Conservation (phyloP, 23 tunicate species). For the Botrylloides violaceus region DNA sequence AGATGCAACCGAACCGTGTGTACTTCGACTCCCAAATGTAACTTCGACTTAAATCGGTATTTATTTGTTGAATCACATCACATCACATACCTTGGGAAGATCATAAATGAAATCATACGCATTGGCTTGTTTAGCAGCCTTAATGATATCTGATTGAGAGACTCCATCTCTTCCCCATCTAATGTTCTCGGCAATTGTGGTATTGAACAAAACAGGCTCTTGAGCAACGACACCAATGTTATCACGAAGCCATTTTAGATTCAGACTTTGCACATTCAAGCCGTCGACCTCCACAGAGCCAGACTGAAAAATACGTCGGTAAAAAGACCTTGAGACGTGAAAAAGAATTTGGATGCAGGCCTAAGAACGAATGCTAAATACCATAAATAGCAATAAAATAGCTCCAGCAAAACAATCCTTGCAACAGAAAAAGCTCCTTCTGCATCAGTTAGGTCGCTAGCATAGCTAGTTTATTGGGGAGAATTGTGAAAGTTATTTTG, state of each 20-base stretch:
- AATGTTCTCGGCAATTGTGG: constrained; percentile 81
- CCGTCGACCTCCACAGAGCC: constrained; percentile 54
- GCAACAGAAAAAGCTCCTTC: too few relatives aligned
- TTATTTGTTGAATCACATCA: neutral
- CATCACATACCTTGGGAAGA: constrained; percentile 50
- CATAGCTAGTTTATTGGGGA: too few relatives aligned
- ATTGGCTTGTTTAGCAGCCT: constrained; percentile 96
- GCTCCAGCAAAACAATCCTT: too few relatives aligned
- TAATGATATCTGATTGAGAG: constrained; percentile 48
- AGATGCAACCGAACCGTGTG: too few relatives aligned
- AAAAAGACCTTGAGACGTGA: too few relatives aligned
- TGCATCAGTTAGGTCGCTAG: too few relatives aligned
- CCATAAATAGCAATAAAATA: too few relatives aligned
- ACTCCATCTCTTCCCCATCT: constrained; percentile 97
- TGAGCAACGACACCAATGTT: constrained; percentile 88
- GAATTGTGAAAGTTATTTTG: too few relatives aligned
- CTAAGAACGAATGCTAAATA: too few relatives aligned
- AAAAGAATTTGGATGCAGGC: too few relatives aligned
- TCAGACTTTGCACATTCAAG: constrained; percentile 27
- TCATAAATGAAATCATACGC: constrained; percentile 84
- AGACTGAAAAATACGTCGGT: constrained; percentile 38
- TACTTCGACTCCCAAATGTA: neutral
- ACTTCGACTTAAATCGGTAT: neutral
- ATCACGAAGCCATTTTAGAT: constrained; percentile 53
- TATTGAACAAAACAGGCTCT: constrained; percentile 85